Base-by-base conservation (phyloP, 2,113 vertebrate genomes). In the Prietella phreatophila region DNA sequence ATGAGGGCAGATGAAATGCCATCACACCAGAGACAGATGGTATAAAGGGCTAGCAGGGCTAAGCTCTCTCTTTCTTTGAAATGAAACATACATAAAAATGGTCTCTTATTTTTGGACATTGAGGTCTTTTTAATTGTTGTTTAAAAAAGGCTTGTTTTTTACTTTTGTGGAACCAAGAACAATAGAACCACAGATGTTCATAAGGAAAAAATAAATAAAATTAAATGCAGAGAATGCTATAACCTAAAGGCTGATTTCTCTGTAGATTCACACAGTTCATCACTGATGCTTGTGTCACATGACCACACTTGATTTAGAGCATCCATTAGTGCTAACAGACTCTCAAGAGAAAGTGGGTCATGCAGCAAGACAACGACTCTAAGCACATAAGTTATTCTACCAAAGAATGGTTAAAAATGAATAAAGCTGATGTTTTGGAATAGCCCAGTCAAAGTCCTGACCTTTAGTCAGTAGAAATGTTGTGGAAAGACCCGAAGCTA, bases 1-100 rank as follows among this genome's bases (percentile, higher is more conserved):
- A 84, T 53, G 63, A 84, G 61, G 42, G 15, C 17, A 84, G 79
- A 60, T 82, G 53, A 58, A 82, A 22, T 82, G 55, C 55, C 5
- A 60, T 82, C 4, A 81, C n/a, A 58, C 17, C 78, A 58, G 3
- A 4, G 8, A 53, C 17, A 9, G 30, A 4, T 60, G 56, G 17
- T 58, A 80, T 55, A 56, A 56, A 56, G 50, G n/a, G 27, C 15
- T 56, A 80, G 6, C 53, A 10, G 7, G 53, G 53, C 17, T 80
- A 80, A 55, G 20, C n/a, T 3, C 17, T 55, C 6, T 47, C 3
- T 47, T 13, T 76, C 73, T 47, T 76, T 76, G 8, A 47, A 76
- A 11, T 22, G 20, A 47, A 25, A 47, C 39, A 76, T 76, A 4
- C 11, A 73, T 73, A 27, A 47, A 73, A 39, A 39, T 39, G 20